Evolutionary conservation across 2,888 invertebrate genomes (phyloP), one percentile per base, ranked within the genome.

Genomic region (Brachypalpus laphriformis): DNA sequence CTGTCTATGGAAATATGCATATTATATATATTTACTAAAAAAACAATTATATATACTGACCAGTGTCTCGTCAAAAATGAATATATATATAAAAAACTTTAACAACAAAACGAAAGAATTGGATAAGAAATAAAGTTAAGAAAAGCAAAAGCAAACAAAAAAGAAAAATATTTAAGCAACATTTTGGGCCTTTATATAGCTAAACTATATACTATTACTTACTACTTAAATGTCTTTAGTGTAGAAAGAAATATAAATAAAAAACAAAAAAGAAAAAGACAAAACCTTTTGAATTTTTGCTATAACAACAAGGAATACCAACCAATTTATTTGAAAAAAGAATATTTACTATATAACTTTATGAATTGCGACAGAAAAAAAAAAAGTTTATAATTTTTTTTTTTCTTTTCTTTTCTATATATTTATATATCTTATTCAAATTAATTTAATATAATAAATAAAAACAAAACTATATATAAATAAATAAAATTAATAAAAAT

Each of bases 191-290:
- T 86, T 85, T 85, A 85, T 83, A 80, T 83, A 83, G 80, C 83
- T 83, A 83, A 74, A 80, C 80, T 85, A 75, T 85, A 75, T 81
- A 81, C 85, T 85, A 81, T 85, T 81, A 81, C 70, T 80, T 63
- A 85, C 81, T 81, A 85, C 80, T 81, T 85, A 85, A 85, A 81
- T 85, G 85, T 85, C 81, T 70, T 80, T 81, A 85, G 85, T 80
- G 83, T 83, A 83, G 83, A 83, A 68, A 93, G 88, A 90, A 89
- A 89, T 93, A 94, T 93, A 94, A 94, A 93, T 31, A 75, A 68
- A 93, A 56, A 61, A 66, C 34, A 93, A 93, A 93, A 93, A 93
- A 89, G 90, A 93, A 93, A 93, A 94, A 93, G 61, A 81, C 66
- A 93, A 90, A 90, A 77, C 63, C 89, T 90, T 76, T 87, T 81